phyloP scores from a whole-genome alignment of 2,797 vertebrate genomes.

The Pitangus sulphuratus region DNA sequence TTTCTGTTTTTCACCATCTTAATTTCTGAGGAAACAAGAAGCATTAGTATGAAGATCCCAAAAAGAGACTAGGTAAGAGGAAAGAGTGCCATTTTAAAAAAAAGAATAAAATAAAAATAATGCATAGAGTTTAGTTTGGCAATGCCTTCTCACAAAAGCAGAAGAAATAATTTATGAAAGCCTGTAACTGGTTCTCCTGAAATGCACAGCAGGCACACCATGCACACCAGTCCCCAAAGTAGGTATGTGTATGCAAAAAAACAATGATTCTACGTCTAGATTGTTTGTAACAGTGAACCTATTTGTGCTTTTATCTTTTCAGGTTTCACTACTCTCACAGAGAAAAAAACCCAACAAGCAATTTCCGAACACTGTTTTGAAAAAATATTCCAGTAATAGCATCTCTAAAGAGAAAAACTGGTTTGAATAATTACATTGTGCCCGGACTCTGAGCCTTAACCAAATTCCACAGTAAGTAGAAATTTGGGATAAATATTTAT shows the following conservation, averaged over 20 bases:
- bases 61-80: background rate
- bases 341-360: background rate
- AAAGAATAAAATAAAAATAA: background rate
- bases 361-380: background rate
- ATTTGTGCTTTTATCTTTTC: background rate
- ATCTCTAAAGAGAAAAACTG: background rate
- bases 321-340: background rate
- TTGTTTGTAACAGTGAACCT: background rate
- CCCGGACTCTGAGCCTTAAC: background rate
- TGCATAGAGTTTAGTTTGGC: background rate
- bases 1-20: background rate
- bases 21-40: background rate
- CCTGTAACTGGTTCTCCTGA: background rate
- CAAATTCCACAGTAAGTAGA: background rate
- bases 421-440: background rate
- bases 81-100: background rate
- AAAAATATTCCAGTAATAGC: background rate
- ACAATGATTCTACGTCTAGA: background rate
- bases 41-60: background rate
- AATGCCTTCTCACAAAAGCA: background rate
- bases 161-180: background rate
- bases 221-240: background rate
- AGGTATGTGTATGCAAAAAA: background rate
- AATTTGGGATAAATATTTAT: background rate
- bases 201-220: background rate